phyloP scores from a whole-genome alignment of 2,113 vertebrate species.

The Proteles cristata region DNA sequence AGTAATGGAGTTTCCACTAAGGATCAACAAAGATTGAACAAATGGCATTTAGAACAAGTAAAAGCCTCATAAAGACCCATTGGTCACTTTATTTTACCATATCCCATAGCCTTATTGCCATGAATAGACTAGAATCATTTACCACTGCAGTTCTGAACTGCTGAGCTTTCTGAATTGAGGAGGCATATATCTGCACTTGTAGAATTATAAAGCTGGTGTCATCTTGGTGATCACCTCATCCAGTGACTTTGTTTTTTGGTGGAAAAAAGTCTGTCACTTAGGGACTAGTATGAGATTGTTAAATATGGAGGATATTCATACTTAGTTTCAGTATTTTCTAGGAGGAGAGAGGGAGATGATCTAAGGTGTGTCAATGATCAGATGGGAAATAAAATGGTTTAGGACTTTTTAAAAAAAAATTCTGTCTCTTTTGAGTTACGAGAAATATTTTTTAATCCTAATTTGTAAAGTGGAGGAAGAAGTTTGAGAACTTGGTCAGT shows the following conservation, averaged over 20 bases:
- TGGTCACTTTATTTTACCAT: neutral
- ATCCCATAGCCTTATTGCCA: neutral
- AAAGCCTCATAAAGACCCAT: neutral
- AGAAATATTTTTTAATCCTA: neutral
- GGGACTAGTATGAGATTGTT: neutral
- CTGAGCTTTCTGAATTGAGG: neutral
- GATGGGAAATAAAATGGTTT: neutral
- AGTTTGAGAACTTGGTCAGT: conserved; percentile 15
- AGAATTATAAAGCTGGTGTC: conserved; percentile 4
- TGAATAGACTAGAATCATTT: neutral
- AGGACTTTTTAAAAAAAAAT: neutral
- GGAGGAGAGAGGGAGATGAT: neutral
- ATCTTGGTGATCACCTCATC: neutral
- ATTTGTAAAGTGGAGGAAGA: conserved; percentile 33
- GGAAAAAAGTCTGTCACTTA: neutral
- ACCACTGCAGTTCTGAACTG: neutral
- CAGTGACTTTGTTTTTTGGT: neutral
- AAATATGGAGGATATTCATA: conserved; percentile 44
- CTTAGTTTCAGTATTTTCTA: neutral
- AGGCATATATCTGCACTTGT: neutral
- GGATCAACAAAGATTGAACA: neutral
- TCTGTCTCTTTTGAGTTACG: conserved; percentile 13
- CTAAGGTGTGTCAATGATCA: neutral
- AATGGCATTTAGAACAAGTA: neutral
- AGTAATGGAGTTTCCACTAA: neutral